These are phyloP conservation scores for Ladona fulva DNA, from an alignment of 1,140 invertebrate genomes.

Conservation along the genomic window DNA sequence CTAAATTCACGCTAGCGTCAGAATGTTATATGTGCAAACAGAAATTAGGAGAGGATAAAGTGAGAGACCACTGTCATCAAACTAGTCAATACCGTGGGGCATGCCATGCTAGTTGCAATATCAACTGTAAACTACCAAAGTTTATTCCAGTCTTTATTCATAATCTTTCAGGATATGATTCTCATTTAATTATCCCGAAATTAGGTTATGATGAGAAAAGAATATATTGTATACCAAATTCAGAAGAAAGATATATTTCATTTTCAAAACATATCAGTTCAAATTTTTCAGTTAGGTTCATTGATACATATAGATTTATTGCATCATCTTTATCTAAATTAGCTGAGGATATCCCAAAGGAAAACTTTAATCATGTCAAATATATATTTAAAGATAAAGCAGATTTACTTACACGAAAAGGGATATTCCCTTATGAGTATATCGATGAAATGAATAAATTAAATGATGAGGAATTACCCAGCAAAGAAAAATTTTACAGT, in stretches of 20 bases:
- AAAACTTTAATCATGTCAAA: not conserved
- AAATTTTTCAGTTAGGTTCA: not conserved
- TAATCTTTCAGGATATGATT: not conserved
- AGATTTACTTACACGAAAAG: not conserved
- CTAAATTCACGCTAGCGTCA: not conserved
- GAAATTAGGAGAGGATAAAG: not conserved
- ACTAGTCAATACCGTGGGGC: not conserved
- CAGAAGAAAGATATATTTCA: not conserved
- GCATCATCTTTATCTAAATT: not conserved
- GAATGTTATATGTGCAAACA: not conserved
- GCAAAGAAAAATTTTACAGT: slow-evolving; percentile 26
- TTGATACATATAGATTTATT: not conserved
- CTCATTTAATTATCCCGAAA: not conserved
- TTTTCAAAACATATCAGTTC: not conserved
- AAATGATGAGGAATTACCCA: slow-evolving; percentile 26
- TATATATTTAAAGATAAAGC: not conserved
- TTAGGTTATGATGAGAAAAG: not conserved
- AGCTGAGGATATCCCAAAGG: not conserved
- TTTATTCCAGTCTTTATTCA: not conserved
- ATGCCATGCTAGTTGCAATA: not conserved
- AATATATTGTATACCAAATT: not conserved
- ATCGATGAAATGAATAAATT: slow-evolving; percentile 26
- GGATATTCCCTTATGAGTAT: slow-evolving; percentile 31
- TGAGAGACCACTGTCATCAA: not conserved
- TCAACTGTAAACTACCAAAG: not conserved